Percentiles rank a stretch among this genome's conserved stretches.
phyloP scores from a whole-genome alignment of 2,888 invertebrate species.

The Nomada flava region DNA sequence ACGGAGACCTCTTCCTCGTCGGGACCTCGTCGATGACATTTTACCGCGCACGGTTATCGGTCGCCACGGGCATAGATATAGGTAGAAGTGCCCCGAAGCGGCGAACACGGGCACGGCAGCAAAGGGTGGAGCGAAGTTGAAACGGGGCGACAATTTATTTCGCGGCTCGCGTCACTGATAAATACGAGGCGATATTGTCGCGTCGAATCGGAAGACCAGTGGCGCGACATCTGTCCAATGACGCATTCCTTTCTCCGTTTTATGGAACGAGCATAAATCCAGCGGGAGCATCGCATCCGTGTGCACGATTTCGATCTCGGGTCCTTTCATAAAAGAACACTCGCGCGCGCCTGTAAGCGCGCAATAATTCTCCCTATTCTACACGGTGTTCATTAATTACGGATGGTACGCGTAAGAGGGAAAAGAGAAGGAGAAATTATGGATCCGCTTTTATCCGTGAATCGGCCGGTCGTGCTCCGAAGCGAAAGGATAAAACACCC shows the following conservation, averaged over 20 bases:
- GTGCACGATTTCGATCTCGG: constrained; percentile 72
- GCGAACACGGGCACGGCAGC: not conserved
- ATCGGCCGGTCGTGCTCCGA: constrained; percentile 62
- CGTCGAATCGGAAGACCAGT: constrained; percentile 47
- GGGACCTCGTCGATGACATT: not conserved
- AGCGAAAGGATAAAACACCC: constrained; percentile 55
- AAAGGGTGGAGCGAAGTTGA: not conserved
- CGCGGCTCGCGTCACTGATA: constrained; percentile 18
- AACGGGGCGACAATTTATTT: constrained; percentile 2
- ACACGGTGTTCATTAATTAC: constrained; percentile 78
- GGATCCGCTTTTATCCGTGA: constrained; percentile 77
- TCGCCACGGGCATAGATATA: not conserved
- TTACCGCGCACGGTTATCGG: not conserved
- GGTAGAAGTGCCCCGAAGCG: not conserved
- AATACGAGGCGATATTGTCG: constrained; percentile 31
- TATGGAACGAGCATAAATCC: constrained; percentile 67
- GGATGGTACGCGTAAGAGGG: constrained; percentile 56
- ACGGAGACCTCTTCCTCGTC: not conserved
- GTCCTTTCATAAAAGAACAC: constrained; percentile 71
- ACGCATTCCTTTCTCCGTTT: constrained; percentile 65
- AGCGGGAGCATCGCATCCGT: constrained; percentile 44
- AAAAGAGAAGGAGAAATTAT: constrained; percentile 77
- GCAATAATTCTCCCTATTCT: constrained; percentile 79
- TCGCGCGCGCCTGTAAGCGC: constrained; percentile 67
- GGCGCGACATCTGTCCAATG: constrained; percentile 58